phyloP scores from a whole-genome alignment of 2,113 vertebrate genomes.

The Girardinichthys multiradiatus region DNA sequence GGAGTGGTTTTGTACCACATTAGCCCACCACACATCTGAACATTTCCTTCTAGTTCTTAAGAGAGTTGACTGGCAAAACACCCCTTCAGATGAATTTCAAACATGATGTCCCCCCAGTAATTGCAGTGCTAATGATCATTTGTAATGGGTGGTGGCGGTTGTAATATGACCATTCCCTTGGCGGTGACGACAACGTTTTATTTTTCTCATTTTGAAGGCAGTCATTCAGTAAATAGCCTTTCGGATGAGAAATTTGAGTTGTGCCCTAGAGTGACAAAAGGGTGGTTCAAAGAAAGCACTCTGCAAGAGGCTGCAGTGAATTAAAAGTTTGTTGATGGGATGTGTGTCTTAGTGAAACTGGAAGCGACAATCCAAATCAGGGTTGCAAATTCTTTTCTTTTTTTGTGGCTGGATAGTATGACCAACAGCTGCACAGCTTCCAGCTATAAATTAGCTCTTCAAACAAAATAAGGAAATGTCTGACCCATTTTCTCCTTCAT shows the following conservation, averaged over 20 bases:
- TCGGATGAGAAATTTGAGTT: slow-evolving; percentile 20
- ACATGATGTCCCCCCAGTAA: slow-evolving; percentile 61
- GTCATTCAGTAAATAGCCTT: slow-evolving; percentile 61
- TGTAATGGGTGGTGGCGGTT: slow-evolving; percentile 57
- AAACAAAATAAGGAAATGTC: slow-evolving; percentile 1
- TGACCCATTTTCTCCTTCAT: slow-evolving; percentile 1
- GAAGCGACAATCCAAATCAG: neutral
- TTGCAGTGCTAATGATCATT: slow-evolving; percentile 71
- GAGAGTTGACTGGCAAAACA: slow-evolving; percentile 65
- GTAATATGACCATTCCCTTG: slow-evolving; percentile 59
- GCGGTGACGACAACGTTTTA: slow-evolving; percentile 32
- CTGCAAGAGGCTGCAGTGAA: slow-evolving; percentile 16
- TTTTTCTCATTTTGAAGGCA: slow-evolving; percentile 56
- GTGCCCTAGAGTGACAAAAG: slow-evolving; percentile 12
- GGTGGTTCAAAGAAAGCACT: slow-evolving; percentile 21
- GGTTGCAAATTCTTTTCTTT: neutral
- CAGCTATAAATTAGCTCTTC: neutral
- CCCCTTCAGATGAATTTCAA: slow-evolving; percentile 63
- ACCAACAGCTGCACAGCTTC: slow-evolving; percentile 6
- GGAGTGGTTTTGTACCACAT: slow-evolving; percentile 27
- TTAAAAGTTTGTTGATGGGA: slow-evolving; percentile 27
- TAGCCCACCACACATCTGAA: slow-evolving; percentile 38
- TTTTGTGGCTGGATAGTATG: neutral
- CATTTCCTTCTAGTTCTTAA: slow-evolving; percentile 42
- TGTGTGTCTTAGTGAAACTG: neutral